Evolutionary conservation across 2,797 vertebrate genomes (phyloP), one percentile per base, ranked within the genome.

Genomic region (Rhadinocentrus ornatus): DNA sequence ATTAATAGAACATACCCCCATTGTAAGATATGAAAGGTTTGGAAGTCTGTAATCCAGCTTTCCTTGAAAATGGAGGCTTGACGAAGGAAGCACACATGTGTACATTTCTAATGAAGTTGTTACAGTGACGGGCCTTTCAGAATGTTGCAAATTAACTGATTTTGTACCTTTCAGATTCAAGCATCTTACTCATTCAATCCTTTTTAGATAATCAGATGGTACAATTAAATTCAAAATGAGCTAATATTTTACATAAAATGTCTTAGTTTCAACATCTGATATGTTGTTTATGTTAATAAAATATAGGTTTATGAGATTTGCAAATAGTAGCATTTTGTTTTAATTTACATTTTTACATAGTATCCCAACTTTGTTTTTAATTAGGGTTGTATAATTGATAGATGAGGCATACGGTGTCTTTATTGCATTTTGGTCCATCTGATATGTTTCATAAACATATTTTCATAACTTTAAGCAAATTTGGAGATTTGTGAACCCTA

Each of bases 31-130:
- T 20, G n/a, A 58, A 79, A 74, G 66, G 39, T 37, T 63, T n/a
- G 18, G 62, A 76, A 55, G 64, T 59, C 63, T 55, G 52, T 27
- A 59, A 68, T 65, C 62, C 34, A 55, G 37, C 68, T 80, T 65
- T 67, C 32, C 26, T 61, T 27, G 29, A 55, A 3, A 62, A 37
- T 75, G 61, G 64, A 46, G 62, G 13, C 6, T 57, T 61, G n/a
- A 53, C 7, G 61, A 57, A 60, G 52, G 53, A 32, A 34, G 48
- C 31, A 32, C 31, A 32, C 2, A 31, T 10, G 12, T 62, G 32
- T 59, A 55, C 48, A 34, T 26, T 68, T 46, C 55, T 48, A 50
- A 60, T 60, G 16, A 77, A 74, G 41, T 53, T 34, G 63, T 62
- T 70, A 34, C 58, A 54, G 32, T 20, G 56, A 65, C 60, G 41